Evolutionary conservation across 2,797 vertebrate genomes (phyloP), one percentile per base, ranked within the genome.

Genomic region (Artibeus jamaicensis): DNA sequence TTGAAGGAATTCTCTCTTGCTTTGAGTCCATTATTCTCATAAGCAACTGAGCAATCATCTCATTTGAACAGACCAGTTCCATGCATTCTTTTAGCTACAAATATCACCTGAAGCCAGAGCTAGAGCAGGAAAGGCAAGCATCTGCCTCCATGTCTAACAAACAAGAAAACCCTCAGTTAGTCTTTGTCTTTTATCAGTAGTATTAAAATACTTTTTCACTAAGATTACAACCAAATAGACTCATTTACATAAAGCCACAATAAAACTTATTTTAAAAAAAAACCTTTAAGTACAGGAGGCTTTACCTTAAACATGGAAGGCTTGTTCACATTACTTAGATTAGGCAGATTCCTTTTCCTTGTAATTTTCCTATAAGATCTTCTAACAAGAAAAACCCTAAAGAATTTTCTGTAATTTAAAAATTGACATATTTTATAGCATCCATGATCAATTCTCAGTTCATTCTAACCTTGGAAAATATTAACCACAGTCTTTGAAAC

Each of bases 401-500:
- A 44, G 82, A 86, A 78, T 81, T 76, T 71, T 39, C 92, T 94
- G 12, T 65, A 67, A 85, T 97, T 97, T 89, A 73, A 76, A 91
- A 96, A 96, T 74, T 2, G 26, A 84, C 73, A 12, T 62, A 77
- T 86, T 70, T 91, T 94, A 73, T 46, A 70, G 26, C 71, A 85
- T 50, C 73, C 16, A 79, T 19, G 32, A 81, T 94, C 74, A 71
- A 79, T 19, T 53, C 32, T 70, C 84, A 89, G 73, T 83, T 94
- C 73, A 93, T 83, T 83, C 94, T 85, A 96, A 91, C 86, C 96
- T 97, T 97, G 89, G 68, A 91, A 93, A 71, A 90, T 87, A 98
- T 92, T 96, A 96, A 97, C 92, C 73, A 59, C 21, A 3, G 68
- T 77, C 87, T 91, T 88, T 42, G 91, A 98, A 94, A 93, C 89